A percentile compares a stretch with the other conserved stretches of the same genome.
These are phyloP conservation scores for Drosophila pseudoananassae DNA, from an alignment of 1,140 invertebrate species.

Conservation along the genomic window DNA sequence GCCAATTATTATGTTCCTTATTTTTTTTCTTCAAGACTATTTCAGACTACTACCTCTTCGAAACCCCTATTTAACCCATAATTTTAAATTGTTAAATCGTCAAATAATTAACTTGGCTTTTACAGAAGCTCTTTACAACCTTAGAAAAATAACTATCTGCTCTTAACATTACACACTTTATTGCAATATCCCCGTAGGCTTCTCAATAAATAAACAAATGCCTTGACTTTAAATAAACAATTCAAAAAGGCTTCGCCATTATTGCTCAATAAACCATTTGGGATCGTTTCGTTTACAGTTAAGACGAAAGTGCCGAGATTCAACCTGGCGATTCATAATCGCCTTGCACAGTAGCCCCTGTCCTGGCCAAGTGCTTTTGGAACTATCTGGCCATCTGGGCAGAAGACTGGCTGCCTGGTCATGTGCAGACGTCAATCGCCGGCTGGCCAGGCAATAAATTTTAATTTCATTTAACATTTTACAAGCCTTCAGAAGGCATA, in stretches of 20 bases:
- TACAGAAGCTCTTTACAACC: background rate
- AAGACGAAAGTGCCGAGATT: constrained; percentile 24
- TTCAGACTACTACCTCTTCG: background rate
- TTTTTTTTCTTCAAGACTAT: background rate
- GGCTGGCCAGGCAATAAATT: constrained; percentile 73
- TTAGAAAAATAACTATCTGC: background rate
- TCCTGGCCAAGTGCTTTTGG: constrained; percentile 39
- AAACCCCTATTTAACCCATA: background rate
- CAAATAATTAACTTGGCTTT: background rate
- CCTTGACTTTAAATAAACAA: constrained; percentile 32
- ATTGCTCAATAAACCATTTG: constrained; percentile 24
- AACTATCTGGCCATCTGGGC: constrained; percentile 36
- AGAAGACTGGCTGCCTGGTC: constrained; percentile 16
- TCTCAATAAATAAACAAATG: constrained; percentile 29
- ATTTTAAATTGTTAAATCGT: no score
- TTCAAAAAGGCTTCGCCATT: constrained; percentile 22
- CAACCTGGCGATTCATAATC: constrained; percentile 45
- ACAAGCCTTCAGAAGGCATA: constrained; percentile 81
- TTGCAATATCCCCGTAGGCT: background rate
- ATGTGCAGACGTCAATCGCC: constrained; percentile 72
- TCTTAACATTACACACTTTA: background rate
- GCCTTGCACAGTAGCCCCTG: constrained; percentile 34
- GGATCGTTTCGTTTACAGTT: constrained; percentile 27
- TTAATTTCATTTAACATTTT: constrained; percentile 82
- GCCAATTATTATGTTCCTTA: background rate